Evolutionary conservation across 2,113 vertebrate genomes (phyloP).

Genomic region (Ictidomys tridecemlineatus): DNA sequence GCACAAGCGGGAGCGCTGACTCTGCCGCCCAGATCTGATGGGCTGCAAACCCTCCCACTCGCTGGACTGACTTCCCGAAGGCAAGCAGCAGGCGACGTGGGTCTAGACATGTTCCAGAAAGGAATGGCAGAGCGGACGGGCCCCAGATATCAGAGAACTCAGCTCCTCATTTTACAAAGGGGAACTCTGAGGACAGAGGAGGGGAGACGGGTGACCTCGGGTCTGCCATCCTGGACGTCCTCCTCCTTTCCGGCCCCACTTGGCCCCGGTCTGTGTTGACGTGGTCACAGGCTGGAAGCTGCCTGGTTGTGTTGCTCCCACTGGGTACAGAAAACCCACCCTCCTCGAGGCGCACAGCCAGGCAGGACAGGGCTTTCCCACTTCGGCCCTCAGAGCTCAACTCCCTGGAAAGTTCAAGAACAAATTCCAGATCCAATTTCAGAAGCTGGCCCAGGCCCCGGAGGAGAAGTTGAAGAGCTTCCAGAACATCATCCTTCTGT

Average conservation of each 20-base stretch:
- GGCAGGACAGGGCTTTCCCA: background rate
- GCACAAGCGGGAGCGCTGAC: background rate
- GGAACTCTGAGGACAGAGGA: background rate
- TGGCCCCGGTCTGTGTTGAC: background rate
- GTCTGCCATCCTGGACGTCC: background rate
- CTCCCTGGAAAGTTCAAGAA: background rate
- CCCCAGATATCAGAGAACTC: background rate
- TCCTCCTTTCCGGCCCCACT: background rate
- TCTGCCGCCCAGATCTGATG: background rate
- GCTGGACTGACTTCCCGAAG: background rate
- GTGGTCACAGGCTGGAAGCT: accelerated
- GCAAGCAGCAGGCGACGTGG: accelerated
- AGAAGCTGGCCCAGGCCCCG: background rate
- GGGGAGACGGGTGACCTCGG: no score
- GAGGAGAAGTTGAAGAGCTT: background rate
- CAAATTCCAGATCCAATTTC: no score
- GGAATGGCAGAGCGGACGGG: accelerated
- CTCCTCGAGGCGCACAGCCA: background rate
- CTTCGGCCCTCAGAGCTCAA: background rate
- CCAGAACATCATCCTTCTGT: background rate
- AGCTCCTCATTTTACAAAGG: background rate
- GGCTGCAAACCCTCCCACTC: no score
- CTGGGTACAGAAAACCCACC: background rate
- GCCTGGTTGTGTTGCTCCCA: accelerated
- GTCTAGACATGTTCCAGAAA: background rate